phyloP scores from a whole-genome alignment of 1,140 invertebrate genomes.

The Neodiprion virginianus region DNA sequence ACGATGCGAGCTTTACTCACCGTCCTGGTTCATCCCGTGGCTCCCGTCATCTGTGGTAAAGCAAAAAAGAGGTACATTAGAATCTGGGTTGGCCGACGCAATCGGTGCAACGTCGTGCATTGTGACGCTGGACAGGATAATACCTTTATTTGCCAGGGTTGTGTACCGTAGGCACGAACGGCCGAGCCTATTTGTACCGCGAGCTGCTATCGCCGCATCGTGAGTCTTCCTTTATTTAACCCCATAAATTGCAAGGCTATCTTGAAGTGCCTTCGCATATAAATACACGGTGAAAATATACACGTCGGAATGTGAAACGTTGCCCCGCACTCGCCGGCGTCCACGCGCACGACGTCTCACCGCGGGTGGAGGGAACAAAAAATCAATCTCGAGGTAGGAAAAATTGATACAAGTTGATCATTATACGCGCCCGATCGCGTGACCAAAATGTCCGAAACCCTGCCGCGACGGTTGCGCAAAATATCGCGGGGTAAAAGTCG shows the following conservation, averaged over 20 bases:
- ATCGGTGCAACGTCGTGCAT: not conserved
- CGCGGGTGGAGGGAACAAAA: no score
- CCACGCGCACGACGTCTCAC: no score
- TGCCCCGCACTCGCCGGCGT: not conserved
- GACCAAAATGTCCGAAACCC: no score
- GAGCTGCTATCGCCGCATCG: slow-evolving; percentile 50
- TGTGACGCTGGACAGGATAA: not conserved
- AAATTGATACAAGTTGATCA: no score
- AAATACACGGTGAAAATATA: slow-evolving; percentile 41
- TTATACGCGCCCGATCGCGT: no score
- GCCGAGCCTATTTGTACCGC: slow-evolving; percentile 53
- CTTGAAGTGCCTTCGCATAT: slow-evolving; percentile 43
- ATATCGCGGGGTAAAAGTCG: not conserved
- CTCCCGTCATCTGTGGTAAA: slow-evolving; percentile 53
- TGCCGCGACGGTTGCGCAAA: not conserved
- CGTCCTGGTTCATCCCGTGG: slow-evolving; percentile 59
- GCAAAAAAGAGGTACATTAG: slow-evolving; percentile 30
- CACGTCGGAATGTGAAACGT: slow-evolving; percentile 36
- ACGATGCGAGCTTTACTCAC: slow-evolving; percentile 42
- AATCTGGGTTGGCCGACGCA: slow-evolving; percentile 16
- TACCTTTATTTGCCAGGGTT: slow-evolving; percentile 4
- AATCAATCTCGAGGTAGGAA: no score
- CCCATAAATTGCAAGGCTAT: slow-evolving; percentile 59
- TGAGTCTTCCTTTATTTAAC: slow-evolving; percentile 57
- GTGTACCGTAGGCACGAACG: slow-evolving; percentile 39